phyloP scores from a whole-genome alignment of 1,140 invertebrate species.

The Drosophila kanapiae region DNA sequence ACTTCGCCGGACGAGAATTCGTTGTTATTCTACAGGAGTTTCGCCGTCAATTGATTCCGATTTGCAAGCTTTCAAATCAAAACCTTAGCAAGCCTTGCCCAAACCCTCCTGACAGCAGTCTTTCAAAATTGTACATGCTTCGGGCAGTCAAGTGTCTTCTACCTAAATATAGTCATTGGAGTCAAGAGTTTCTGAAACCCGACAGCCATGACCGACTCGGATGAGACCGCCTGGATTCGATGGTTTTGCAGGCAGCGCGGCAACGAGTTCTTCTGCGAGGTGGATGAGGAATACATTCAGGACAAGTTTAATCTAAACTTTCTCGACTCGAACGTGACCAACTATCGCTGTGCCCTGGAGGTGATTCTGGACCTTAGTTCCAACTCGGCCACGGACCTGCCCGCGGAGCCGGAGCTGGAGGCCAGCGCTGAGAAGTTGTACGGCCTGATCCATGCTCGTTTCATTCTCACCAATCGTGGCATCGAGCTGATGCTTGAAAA shows the following conservation, averaged over 20 bases:
- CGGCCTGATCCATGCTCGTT: conserved; percentile 99
- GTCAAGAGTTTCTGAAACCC: not conserved
- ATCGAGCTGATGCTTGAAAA: conserved; percentile 99
- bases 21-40: too few relatives aligned
- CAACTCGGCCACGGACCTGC: conserved; percentile 96
- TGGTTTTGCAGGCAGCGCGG: conserved; percentile 77
- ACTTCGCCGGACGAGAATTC: too few relatives aligned
- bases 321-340: conserved; percentile 65
- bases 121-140: conserved; percentile 13
- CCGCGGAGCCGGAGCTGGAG: conserved; percentile 98
- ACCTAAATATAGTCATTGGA: not conserved
- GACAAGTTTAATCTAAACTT: conserved; percentile 75
- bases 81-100: not conserved
- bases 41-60: too few relatives aligned
- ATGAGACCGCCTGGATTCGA: conserved; percentile 68
- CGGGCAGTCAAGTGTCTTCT: not conserved
- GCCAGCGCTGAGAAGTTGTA: conserved; percentile 99
- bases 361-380: conserved; percentile 87
- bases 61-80: not conserved
- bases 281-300: conserved; percentile 75
- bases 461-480: conserved; percentile 99
- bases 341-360: conserved; percentile 66
- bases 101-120: not conserved
- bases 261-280: conserved; percentile 70
- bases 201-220: conserved; percentile 60